These are phyloP conservation scores for Clarias fuscus DNA, from an alignment of 2,797 vertebrate species.

Conservation along the genomic window DNA sequence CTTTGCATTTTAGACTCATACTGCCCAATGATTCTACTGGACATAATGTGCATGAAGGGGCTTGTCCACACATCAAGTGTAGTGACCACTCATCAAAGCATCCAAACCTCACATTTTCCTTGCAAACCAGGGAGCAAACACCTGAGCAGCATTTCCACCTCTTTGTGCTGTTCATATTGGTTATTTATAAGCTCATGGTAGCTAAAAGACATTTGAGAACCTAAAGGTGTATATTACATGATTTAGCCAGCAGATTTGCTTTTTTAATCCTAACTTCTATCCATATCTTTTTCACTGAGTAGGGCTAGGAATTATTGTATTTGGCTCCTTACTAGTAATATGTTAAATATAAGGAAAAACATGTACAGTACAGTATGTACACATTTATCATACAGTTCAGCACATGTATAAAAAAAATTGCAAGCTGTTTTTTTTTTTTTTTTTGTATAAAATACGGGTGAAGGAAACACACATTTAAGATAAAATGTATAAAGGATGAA, in stretches of 20 bases:
- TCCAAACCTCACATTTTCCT: slow-evolving; percentile 60
- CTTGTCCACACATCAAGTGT: background rate
- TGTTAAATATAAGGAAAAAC: background rate
- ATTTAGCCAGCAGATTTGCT: background rate
- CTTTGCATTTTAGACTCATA: background rate
- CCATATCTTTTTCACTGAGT: background rate
- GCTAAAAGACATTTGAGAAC: background rate
- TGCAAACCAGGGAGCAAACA: slow-evolving; percentile 65
- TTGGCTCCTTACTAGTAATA: background rate
- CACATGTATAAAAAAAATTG: background rate
- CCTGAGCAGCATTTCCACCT: background rate
- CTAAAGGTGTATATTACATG: background rate
- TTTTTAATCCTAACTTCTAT: background rate
- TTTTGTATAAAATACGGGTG: background rate
- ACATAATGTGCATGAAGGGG: background rate
- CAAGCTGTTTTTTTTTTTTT: background rate
- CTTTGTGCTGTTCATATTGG: background rate
- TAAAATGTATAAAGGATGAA: background rate
- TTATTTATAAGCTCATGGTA: background rate
- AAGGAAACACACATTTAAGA: background rate
- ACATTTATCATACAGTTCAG: background rate
- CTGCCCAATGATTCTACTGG: background rate
- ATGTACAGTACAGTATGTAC: background rate
- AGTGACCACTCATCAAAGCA: background rate
- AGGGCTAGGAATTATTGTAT: background rate